Evolutionary conservation across 2,113 vertebrate genomes (phyloP).

Genomic region (Colaptes auratus): DNA sequence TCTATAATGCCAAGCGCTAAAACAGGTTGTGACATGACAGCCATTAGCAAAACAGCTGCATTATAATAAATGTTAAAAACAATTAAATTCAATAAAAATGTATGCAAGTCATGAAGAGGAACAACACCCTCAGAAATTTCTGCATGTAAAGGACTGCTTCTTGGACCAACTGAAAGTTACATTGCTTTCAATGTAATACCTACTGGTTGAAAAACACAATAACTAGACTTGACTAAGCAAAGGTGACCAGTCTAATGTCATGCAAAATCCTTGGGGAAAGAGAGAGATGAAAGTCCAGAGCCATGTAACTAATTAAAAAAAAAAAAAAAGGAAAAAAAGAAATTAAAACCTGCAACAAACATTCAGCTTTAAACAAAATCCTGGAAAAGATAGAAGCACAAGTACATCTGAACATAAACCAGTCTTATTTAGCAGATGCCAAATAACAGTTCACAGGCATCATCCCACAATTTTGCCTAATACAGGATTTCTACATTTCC

Average conservation of each 20-base stretch:
- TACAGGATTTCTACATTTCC: neutral
- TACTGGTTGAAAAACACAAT: neutral
- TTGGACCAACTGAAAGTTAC: neutral
- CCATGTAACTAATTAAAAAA: neutral
- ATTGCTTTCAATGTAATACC: neutral
- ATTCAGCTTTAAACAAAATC: neutral
- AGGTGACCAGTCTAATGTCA: neutral
- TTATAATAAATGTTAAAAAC: neutral
- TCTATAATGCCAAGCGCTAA: slow-evolving; percentile 16
- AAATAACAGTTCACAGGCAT: neutral
- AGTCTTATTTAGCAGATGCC: neutral
- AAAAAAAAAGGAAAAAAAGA: neutral
- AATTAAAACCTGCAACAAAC: neutral
- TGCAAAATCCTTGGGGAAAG: neutral
- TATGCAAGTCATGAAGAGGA: slow-evolving; percentile 16
- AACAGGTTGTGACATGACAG: slow-evolving; percentile 31
- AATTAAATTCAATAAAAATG: neutral
- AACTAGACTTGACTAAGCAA: neutral
- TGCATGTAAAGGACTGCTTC: neutral
- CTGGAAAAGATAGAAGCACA: neutral
- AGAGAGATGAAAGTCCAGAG: neutral
- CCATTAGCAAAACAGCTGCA: slow-evolving; percentile 41
- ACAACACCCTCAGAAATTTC: neutral
- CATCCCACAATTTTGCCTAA: neutral
- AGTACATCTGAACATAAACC: neutral